Evolutionary conservation across 2,888 invertebrate species (phyloP).

Genomic region (Drosophila dives): DNA sequence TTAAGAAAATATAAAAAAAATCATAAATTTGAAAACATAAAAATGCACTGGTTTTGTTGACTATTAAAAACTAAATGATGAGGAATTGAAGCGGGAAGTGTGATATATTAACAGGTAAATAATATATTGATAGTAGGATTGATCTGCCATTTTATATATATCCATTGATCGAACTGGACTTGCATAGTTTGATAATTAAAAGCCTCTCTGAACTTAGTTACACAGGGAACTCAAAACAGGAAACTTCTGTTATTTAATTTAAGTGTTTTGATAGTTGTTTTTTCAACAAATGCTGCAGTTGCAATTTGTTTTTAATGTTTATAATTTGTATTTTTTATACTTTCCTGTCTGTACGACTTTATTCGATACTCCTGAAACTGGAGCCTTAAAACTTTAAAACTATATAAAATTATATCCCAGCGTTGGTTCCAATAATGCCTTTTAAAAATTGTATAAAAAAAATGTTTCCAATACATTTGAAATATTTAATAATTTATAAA

Average conservation of each 20-base stretch:
- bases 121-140: neutral
- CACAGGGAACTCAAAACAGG: neutral
- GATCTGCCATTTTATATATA: neutral
- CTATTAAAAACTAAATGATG: neutral
- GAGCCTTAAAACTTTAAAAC: neutral
- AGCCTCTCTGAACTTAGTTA: neutral
- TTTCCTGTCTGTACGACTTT: neutral
- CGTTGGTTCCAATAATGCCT: neutral
- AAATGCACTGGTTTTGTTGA: slow-evolving; percentile 28
- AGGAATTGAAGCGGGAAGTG: neutral
- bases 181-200: neutral
- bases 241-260: neutral
- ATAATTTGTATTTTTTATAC: neutral
- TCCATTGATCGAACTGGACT: neutral
- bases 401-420: neutral
- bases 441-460: too few species aligned
- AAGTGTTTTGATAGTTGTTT: neutral
- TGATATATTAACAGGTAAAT: too few species aligned
- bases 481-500: too few species aligned
- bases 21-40: slow-evolving; percentile 33
- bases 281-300: neutral
- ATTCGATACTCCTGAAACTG: neutral
- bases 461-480: too few species aligned
- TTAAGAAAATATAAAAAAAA: slow-evolving; percentile 38
- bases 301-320: neutral